Conservation (phyloP, 2,113 vertebrate species). For the Herpetotheres cachinnans region DNA sequence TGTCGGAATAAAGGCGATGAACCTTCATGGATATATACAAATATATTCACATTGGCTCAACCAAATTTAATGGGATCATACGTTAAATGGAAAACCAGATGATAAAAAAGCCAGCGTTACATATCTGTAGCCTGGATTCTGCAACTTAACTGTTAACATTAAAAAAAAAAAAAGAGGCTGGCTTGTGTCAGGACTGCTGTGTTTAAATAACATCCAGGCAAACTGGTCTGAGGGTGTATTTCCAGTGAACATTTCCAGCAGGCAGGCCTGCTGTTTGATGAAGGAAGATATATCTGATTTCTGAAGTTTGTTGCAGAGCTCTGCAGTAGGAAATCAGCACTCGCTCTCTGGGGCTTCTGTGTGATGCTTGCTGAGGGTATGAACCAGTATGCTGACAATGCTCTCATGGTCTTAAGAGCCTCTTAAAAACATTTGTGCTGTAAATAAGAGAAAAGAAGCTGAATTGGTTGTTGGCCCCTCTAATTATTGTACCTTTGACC, state of each 20-base stretch:
- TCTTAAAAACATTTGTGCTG: not conserved
- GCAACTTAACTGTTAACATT: not conserved
- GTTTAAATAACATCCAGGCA: not conserved
- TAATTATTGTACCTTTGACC: not conserved
- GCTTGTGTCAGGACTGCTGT: not conserved
- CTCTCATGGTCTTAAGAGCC: not conserved
- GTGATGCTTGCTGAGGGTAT: not conserved
- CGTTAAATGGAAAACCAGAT: not conserved
- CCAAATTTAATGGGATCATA: not conserved
- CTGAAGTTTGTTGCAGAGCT: not conserved
- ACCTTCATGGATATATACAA: not conserved
- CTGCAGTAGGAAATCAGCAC: not conserved
- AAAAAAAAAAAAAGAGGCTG: not conserved
- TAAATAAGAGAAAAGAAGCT: not conserved
- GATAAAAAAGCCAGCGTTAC: not conserved
- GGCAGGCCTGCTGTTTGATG: not conserved
- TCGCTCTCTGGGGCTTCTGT: fast-evolving
- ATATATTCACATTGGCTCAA: not conserved
- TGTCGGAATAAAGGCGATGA: not conserved
- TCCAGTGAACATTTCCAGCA: not conserved
- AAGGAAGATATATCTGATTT: not conserved
- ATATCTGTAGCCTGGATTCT: not conserved
- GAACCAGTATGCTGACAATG: not conserved
- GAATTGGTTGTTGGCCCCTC: not conserved
- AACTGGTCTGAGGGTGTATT: not conserved